Conservation (phyloP, 2,888 invertebrate genomes). For the Cremastobaeus sp. region DNA sequence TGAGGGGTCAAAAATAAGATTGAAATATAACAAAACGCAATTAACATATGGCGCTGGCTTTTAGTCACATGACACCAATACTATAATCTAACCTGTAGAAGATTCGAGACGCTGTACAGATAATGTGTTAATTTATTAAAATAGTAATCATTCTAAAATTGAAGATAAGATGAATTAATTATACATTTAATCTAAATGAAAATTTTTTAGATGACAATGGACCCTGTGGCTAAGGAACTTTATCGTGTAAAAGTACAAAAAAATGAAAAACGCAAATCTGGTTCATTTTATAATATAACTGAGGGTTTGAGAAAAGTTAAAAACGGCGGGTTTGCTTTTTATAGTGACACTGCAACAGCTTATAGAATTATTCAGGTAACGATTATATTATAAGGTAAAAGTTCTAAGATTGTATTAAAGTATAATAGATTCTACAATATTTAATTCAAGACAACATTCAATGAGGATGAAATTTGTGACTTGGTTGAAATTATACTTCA, state of each 20-base stretch:
- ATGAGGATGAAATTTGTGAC: constrained; percentile 84
- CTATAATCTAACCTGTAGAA: too few species aligned
- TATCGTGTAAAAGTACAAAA: constrained; percentile 81
- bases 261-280: constrained; percentile 62
- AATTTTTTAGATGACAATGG: constrained; percentile 81
- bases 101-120: too few species aligned
- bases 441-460: constrained; percentile 79
- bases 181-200: neutral
- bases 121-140: too few species aligned
- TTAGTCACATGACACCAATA: too few species aligned
- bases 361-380: constrained; percentile 82
- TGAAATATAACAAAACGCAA: too few species aligned
- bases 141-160: too few species aligned
- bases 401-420: constrained; percentile 10
- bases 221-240: constrained; percentile 81
- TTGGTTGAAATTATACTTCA: constrained; percentile 79
- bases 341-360: constrained; percentile 83
- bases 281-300: constrained; percentile 77
- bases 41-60: too few species aligned
- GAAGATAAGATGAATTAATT: neutral
- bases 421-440: neutral
- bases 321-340: constrained; percentile 84
- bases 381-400: too few species aligned
- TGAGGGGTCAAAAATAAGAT: too few species aligned
- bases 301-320: constrained; percentile 82